phyloP scores from a whole-genome alignment of 2,797 vertebrate genomes.

The Amphiprion clarkii region DNA sequence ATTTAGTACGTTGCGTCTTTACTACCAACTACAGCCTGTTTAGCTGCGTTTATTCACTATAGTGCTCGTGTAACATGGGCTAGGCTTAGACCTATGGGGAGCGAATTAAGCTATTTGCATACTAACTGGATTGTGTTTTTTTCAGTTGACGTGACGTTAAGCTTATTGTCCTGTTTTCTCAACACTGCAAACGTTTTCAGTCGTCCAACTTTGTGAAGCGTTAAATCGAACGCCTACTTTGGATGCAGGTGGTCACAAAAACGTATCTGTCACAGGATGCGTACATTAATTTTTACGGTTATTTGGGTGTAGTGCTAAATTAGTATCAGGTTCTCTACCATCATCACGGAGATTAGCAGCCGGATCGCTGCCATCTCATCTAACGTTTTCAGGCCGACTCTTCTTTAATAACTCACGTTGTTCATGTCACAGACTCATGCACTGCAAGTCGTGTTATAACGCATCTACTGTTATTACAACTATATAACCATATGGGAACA shows the following conservation, averaged over 20 bases:
- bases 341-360: conserved; percentile 19
- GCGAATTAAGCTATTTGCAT: conserved; percentile 42
- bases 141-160: conserved; percentile 20
- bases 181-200: conserved; percentile 16
- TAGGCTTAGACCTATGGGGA: background rate
- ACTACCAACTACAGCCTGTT: conserved; percentile 7
- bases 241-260: conserved; percentile 7
- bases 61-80: conserved; percentile 9
- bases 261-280: conserved; percentile 9
- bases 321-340: conserved; percentile 14
- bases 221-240: conserved; percentile 1
- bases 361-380: background rate
- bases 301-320: conserved; percentile 23
- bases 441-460: background rate
- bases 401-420: background rate
- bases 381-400: conserved; percentile 1
- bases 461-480: conserved; percentile 2
- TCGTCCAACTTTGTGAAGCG: conserved; percentile 14
- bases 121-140: conserved; percentile 28
- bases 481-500: conserved; percentile 13
- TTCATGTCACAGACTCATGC: background rate
- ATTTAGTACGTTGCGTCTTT: conserved; percentile 31
- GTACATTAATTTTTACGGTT: conserved; percentile 14
- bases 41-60: conserved; percentile 16
- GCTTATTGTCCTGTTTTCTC: conserved; percentile 26